Evolutionary conservation across 2,113 vertebrate species (phyloP), one percentile per base, ranked within the genome.

Genomic region (Sorex araneus): DNA sequence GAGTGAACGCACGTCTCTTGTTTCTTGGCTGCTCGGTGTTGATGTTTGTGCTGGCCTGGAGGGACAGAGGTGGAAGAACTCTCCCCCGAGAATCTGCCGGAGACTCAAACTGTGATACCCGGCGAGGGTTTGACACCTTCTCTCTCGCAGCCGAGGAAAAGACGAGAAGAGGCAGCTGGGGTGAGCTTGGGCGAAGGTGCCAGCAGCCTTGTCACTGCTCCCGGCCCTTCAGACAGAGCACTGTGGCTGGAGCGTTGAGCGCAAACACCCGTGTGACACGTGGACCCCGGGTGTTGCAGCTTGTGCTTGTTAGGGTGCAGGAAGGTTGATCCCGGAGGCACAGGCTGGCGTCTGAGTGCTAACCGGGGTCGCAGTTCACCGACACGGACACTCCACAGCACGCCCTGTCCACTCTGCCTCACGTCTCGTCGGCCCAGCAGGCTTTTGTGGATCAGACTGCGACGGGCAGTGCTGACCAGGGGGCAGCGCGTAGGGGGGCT

Each of bases 1-100:
- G 76, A 75, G 67, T 54, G 69, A 92, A 85, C 91, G 89, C 96
- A 27, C 82, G 90, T 95, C 82, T 95, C 45, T 90, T 90, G 77
- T 80, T 32, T 87, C 91, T 91, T 75, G 69, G 95, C 92, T 93
- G 40, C 0, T 89, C 83, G 69, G 79, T 84, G 86, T 95, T 96
- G 94, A 91, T 92, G 78, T 94, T 63, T 81, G 75, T 85, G 69
- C 32, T 87, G 34, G 45, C 1, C 70, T 70, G 89, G 75, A 86
- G 82, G 60, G 86, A 45, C 19, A 80, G 36, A 75, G 10, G 79
- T 77, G 11, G 78, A 95, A 89, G 25, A 73, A 80, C 88, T 11
- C 7, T 30, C 32, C 47, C 21, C 13, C 43, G 11, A 63, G 18
- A 82, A 12, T 50, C 85, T 23, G 30, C 4, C 25, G n/a, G n/a